phyloP scores from a whole-genome alignment of 2,797 vertebrate species.

The Austrolebias charrua region DNA sequence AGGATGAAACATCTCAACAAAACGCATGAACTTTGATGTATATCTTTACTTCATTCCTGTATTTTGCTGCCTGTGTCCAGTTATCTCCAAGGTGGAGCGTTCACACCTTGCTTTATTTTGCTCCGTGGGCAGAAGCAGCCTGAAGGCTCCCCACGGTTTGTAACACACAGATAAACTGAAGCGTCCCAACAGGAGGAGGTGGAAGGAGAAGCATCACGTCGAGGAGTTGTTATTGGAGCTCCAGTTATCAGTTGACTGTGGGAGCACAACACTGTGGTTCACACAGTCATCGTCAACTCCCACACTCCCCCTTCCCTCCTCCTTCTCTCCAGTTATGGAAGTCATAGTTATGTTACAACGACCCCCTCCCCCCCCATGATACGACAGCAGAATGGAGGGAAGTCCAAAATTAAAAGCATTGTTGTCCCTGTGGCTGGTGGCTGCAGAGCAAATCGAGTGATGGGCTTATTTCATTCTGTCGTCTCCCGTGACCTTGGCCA shows the following conservation, averaged over 20 bases:
- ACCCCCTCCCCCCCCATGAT: slow-evolving; percentile 16
- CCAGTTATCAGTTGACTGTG: slow-evolving; percentile 58
- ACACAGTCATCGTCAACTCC: slow-evolving; percentile 41
- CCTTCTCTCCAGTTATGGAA: slow-evolving; percentile 46
- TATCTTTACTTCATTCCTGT: neutral
- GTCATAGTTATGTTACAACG: neutral
- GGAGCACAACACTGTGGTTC: slow-evolving; percentile 52
- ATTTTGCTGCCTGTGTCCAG: slow-evolving; percentile 9
- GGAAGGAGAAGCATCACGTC: slow-evolving; percentile 13
- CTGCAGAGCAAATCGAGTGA: slow-evolving; percentile 47
- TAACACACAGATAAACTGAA: slow-evolving; percentile 18
- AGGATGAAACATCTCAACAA: too few species aligned
- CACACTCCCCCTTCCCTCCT: slow-evolving; percentile 35
- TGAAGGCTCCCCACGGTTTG: neutral
- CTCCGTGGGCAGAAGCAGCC: slow-evolving; percentile 9
- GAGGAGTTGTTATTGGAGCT: slow-evolving; percentile 39
- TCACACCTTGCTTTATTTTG: slow-evolving; percentile 13
- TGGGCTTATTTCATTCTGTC: slow-evolving; percentile 64
- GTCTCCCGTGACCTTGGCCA: slow-evolving; percentile 66
- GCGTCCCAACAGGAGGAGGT: slow-evolving; percentile 9
- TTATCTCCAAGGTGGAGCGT: slow-evolving; percentile 15
- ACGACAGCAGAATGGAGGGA: slow-evolving; percentile 64
- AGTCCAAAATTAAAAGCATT: slow-evolving; percentile 74
- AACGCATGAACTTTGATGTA: too few species aligned
- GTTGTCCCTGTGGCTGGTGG: slow-evolving; percentile 54